Evolutionary conservation across 2,113 vertebrate genomes (phyloP).

Genomic region (Paradoxurus hermaphroditus): DNA sequence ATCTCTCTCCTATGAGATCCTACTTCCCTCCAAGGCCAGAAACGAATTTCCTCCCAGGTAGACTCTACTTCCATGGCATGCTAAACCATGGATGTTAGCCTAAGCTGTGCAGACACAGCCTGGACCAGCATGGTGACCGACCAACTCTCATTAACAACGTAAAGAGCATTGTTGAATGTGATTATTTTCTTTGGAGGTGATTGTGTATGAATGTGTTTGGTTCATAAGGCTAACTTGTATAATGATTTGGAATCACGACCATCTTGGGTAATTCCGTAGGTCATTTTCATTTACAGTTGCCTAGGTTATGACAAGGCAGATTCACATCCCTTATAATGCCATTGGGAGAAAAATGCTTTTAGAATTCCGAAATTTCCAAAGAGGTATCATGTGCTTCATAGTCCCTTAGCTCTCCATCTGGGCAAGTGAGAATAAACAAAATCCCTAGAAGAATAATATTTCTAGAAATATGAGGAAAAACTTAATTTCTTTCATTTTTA

Average conservation of each 20-base stretch:
- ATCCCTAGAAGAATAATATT: slow-evolving; percentile 62
- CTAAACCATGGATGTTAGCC: not conserved
- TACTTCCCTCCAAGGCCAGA: not conserved
- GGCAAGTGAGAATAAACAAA: slow-evolving; percentile 56
- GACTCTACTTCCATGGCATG: not conserved
- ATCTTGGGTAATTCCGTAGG: slow-evolving; percentile 6
- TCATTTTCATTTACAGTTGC: slow-evolving; percentile 30
- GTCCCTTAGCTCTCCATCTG: slow-evolving; percentile 59
- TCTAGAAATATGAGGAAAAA: slow-evolving; percentile 66
- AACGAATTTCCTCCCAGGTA: not conserved
- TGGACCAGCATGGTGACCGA: not conserved
- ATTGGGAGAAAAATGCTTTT: slow-evolving; percentile 17
- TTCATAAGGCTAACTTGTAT: not conserved
- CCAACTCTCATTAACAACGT: not conserved
- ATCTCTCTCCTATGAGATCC: not conserved
- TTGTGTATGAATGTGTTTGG: not conserved
- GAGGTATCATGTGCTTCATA: not conserved
- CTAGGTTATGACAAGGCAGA: slow-evolving; percentile 8
- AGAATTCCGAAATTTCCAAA: slow-evolving; percentile 41
- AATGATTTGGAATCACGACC: slow-evolving; percentile 19
- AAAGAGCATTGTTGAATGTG: not conserved
- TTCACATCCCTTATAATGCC: not conserved
- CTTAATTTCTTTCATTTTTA: slow-evolving; percentile 71
- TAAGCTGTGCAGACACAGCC: not conserved
- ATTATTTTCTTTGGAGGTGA: slow-evolving; percentile 28